phyloP scores from a whole-genome alignment of 2,888 invertebrate genomes.

The Bimastos eiseni region DNA sequence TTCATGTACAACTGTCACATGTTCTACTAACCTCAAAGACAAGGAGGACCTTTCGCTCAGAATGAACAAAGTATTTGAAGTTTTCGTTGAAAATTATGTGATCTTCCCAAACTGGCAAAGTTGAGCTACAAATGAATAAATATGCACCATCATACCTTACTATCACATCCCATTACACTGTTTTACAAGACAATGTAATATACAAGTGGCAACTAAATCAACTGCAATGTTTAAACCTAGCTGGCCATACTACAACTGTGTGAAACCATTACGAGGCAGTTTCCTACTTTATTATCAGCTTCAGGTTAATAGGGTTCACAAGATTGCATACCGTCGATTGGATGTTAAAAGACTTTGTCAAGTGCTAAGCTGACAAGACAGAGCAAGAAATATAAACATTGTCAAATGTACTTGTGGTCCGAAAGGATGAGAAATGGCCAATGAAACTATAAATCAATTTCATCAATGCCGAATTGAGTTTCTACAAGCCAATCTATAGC shows the following conservation, averaged over 20 bases:
- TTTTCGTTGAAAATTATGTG: slow-evolving; percentile 70
- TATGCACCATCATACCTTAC: background rate
- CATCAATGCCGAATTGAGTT: background rate
- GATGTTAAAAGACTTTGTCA: background rate
- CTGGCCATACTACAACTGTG: background rate
- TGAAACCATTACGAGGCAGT: background rate
- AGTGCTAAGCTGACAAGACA: background rate
- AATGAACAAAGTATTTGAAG: slow-evolving; percentile 61
- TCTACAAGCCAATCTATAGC: background rate
- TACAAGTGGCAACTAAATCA: background rate
- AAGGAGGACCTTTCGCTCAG: slow-evolving; percentile 62
- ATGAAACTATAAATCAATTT: background rate
- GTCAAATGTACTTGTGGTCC: background rate
- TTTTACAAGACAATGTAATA: background rate
- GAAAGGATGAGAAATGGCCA: background rate
- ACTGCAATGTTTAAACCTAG: background rate
- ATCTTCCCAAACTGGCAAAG: slow-evolving; percentile 71
- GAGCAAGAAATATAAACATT: background rate
- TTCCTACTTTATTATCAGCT: background rate
- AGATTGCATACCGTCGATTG: background rate
- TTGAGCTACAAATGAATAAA: slow-evolving; percentile 52
- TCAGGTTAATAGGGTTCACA: background rate
- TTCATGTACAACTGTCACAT: background rate
- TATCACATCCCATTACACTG: background rate
- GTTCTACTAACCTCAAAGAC: slow-evolving; percentile 65